A percentile compares a stretch with the other conserved stretches of the same genome.
Conservation (phyloP, 2,113 vertebrate species). For the Typhlomys cinereus region DNA sequence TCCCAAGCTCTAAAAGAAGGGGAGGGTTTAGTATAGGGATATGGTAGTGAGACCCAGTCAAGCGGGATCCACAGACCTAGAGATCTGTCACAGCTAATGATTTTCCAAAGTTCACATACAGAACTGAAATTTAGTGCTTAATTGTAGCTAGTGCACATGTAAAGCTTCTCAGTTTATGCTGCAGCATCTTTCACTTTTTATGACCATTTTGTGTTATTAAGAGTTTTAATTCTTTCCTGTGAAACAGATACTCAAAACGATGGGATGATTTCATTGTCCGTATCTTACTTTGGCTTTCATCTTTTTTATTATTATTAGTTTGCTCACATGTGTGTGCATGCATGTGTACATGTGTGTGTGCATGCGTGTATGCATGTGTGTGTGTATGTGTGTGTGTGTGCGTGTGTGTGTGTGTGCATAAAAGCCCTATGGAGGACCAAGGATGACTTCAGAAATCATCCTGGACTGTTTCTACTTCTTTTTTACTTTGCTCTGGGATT, state of each 20-base stretch:
- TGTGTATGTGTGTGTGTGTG: too few species aligned
- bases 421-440: too few species aligned
- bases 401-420: too few species aligned
- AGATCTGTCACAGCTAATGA: neutral
- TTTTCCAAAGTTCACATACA: neutral
- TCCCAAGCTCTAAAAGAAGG: neutral
- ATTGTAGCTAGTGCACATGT: neutral
- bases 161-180: neutral
- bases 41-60: neutral
- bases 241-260: neutral
- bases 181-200: neutral
- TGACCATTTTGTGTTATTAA: neutral
- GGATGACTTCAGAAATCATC: too few species aligned
- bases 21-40: fast-evolving
- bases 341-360: too few species aligned
- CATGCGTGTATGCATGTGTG: too few species aligned
- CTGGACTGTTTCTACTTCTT: too few species aligned
- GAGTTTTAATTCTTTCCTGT: neutral
- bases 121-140: neutral
- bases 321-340: too few species aligned
- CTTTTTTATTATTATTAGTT: too few species aligned
- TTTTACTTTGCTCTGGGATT: too few species aligned
- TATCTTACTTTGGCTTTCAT: neutral
- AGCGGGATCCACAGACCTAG: neutral
- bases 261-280: neutral